Base-by-base conservation (phyloP, 2,888 invertebrate species). In the Scaeva pyrastri region DNA sequence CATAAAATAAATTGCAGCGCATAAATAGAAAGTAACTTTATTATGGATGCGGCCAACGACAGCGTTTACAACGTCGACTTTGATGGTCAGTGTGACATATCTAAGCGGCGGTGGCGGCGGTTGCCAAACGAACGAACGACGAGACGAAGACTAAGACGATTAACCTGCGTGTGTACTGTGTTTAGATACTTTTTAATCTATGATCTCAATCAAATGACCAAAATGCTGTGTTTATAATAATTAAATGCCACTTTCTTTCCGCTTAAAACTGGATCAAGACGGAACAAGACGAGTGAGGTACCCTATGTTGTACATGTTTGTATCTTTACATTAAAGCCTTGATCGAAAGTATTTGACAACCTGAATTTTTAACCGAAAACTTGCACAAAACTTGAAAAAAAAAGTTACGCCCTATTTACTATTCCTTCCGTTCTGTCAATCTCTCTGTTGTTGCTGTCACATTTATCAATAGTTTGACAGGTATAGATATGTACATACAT, bases 231-330 rank as follows among this genome's bases (percentile, higher is more conserved):
- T 85, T 85, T 71, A 76, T 76, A 76, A 85, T 85, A 85, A 85
- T 85, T 85, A 85, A 85, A 85, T 62, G 81, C 76, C 85, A 81
- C 85, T 85, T 85, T 85, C 85, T 76, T 85, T 85, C 85, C 85
- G 76, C 66, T 76, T 23, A 52, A 70, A 79, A 71, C 84, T 80
- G 80, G 75, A 75, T 84, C 75, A 31, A 11, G 21, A 5, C 5
- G 23, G 1, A 64, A 16, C 31, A 31, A 55, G 71, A 58, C 71
- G 64, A 66, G 75, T 66, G 52, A 14, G 21, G 19, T 16, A n/a
- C n/a, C n/a, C n/a, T n/a, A n/a, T n/a, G n/a, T n/a, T n/a, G n/a
- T n/a, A 6, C 11, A 11, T 39, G 11, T 19, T 14, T n/a, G 7
- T 7, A 14, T 23, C n/a, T 56, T 3, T 4, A 16, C 4, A n/a